Percentiles rank a stretch among this genome's conserved stretches.
phyloP scores from a whole-genome alignment of 2,113 vertebrate species.

The Excalfactoria chinensis region DNA sequence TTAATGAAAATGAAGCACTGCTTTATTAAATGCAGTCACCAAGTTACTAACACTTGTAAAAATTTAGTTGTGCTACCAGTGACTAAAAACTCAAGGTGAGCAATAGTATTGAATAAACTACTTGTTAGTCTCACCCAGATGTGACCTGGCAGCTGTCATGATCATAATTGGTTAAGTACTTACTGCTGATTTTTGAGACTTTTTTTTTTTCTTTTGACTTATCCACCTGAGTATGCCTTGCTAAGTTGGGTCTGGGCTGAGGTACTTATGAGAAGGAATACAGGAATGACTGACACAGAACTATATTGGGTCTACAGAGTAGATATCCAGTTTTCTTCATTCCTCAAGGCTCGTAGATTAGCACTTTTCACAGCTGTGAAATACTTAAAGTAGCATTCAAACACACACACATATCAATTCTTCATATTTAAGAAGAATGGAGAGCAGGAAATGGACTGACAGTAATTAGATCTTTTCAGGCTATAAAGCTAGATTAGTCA shows the following conservation, averaged over 20 bases:
- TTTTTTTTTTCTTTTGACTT: background rate
- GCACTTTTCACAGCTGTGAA: background rate
- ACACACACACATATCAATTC: background rate
- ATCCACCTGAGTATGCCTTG: background rate
- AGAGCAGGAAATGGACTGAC: background rate
- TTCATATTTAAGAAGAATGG: background rate
- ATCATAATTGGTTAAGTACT: background rate
- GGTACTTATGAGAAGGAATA: background rate
- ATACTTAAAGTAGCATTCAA: background rate
- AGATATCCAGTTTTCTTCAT: background rate
- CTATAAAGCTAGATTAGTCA: background rate
- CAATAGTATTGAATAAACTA: background rate
- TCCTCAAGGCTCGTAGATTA: background rate
- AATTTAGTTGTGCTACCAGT: background rate
- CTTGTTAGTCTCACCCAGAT: background rate
- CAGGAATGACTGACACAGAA: background rate
- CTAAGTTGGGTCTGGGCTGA: accelerated
- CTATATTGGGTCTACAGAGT: background rate
- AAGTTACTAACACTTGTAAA: background rate
- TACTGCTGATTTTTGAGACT: background rate
- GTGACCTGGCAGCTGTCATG: background rate
- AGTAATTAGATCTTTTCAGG: background rate
- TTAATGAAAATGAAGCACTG: background rate
- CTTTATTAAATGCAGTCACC: background rate
- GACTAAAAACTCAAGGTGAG: background rate